Evolutionary conservation across 2,797 vertebrate species (phyloP).

Genomic region (Synaphobranchus kaupii): DNA sequence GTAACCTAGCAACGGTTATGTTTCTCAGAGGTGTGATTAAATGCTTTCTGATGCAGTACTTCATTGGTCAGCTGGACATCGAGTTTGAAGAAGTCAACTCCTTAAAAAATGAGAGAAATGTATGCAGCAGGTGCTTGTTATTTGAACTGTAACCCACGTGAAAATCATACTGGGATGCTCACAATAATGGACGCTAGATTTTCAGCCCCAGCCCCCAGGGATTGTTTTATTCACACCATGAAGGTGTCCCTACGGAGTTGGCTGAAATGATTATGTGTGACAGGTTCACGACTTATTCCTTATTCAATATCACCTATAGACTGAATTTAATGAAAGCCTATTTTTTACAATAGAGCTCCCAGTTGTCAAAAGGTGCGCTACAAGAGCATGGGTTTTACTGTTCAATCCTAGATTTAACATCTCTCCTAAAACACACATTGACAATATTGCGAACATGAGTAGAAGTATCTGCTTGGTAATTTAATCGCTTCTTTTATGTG

Average conservation of each 20-base stretch:
- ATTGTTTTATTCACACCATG: not conserved
- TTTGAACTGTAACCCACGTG: not conserved
- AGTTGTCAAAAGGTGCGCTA: not conserved
- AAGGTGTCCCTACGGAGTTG: not conserved
- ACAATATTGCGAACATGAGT: not conserved
- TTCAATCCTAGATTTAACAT: not conserved
- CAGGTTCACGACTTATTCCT: not conserved
- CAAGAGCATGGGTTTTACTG: not conserved
- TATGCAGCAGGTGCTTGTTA: not conserved
- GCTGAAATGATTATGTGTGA: not conserved
- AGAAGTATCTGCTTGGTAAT: not conserved
- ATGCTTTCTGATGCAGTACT: slow-evolving; percentile 25
- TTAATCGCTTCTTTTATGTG: slow-evolving; percentile 24
- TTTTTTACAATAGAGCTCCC: not conserved
- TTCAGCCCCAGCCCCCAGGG: not conserved
- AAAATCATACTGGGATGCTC: not conserved
- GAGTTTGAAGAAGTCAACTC: not conserved
- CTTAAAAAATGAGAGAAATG: not conserved
- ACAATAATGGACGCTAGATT: not conserved
- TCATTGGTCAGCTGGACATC: slow-evolving; percentile 19
- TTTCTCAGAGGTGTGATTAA: slow-evolving; percentile 30
- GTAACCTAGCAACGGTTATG: slow-evolving; percentile 34
- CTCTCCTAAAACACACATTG: not conserved
- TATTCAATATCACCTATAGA: not conserved
- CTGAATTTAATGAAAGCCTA: not conserved